Evolutionary conservation across 2,797 vertebrate species (phyloP), one percentile per base, ranked within the genome.

Genomic region (Pseudochirops corinnae): DNA sequence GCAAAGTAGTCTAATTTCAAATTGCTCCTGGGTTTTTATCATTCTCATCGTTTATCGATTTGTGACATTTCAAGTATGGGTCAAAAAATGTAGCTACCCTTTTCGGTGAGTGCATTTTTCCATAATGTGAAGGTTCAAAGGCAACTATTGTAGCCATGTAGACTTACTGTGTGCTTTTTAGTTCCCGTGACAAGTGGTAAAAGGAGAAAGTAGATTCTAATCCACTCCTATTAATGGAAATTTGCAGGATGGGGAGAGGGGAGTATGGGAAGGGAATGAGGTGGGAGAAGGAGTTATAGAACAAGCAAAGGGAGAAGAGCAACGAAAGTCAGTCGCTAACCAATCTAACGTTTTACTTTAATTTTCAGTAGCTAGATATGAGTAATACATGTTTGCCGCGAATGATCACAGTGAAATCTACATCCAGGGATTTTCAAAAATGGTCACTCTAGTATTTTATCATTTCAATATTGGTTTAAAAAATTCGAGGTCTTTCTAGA

Each of bases 11-110:
- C 26, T 55, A n/a, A 29, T 94, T 95, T 2, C 26, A 29, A 1
- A 67, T 62, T 90, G 28, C 50, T 33, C 31, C 90, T 31, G 2
- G 94, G 90, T 4, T 13, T 1, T 4, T 55, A 24, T 91, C 91
- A 96, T 57, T 33, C 14, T 91, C 67, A 91, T 93, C 87, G 55
- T 46, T 82, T 74, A 93, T 33, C 87, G 53, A 56, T 26, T 46
- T 26, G 18, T 55, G 0, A 0, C 16, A 13, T n/a, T 53, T 82
- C 55, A 1, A 3, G 0, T 50, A 29, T 55, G 39, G 90, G 28
- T 82, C 46, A 55, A 55, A 91, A 91, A 91, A 56, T 90, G 50
- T 90, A 55, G 52, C 29, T 90, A 33, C 1, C 52, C 31, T 91
- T 52, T 55, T 24, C 9, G 33, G 90, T 29, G 21, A 53, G 52